A percentile compares a stretch with the other conserved stretches of the same genome.
phyloP scores from a whole-genome alignment of 2,797 vertebrate genomes.

The Coreius guichenoti region DNA sequence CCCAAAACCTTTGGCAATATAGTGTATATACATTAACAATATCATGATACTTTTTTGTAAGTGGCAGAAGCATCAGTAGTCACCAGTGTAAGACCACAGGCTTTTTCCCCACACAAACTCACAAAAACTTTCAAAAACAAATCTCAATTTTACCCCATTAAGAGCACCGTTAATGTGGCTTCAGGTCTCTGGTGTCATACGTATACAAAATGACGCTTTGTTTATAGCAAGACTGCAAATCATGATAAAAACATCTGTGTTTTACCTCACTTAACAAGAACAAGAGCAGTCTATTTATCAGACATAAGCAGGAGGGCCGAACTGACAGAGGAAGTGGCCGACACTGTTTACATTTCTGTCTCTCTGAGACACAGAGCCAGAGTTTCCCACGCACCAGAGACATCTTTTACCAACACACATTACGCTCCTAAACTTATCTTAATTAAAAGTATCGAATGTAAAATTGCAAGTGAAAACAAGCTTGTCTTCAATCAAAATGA shows the following conservation, averaged over 20 bases:
- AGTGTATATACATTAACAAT: not conserved
- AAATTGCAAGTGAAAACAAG: constrained; percentile 7
- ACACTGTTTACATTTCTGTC: constrained; percentile 64
- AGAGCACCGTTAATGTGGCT: not conserved
- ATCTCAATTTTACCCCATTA: constrained; percentile 9
- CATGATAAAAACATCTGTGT: constrained; percentile 57
- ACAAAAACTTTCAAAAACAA: not conserved
- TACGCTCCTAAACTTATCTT: constrained; percentile 29
- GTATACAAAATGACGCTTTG: constrained; percentile 49
- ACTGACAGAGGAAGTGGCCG: constrained; percentile 59
- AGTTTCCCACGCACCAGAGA: constrained; percentile 61
- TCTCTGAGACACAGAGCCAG: constrained; percentile 45
- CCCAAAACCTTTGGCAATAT: no score
- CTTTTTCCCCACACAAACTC: not conserved
- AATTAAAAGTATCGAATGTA: not conserved
- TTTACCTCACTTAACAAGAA: constrained; percentile 60
- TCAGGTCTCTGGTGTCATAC: not conserved
- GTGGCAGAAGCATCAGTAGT: not conserved
- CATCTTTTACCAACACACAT: constrained; percentile 1
- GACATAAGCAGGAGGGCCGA: constrained; percentile 53
- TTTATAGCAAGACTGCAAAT: constrained; percentile 48
- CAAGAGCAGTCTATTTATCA: constrained; percentile 55
- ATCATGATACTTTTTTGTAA: not conserved
- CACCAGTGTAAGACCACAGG: not conserved
- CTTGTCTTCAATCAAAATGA: constrained; percentile 15